These are phyloP conservation scores for Sebastes schlegelii DNA, from an alignment of 2,113 vertebrate genomes.

Conservation along the genomic window DNA sequence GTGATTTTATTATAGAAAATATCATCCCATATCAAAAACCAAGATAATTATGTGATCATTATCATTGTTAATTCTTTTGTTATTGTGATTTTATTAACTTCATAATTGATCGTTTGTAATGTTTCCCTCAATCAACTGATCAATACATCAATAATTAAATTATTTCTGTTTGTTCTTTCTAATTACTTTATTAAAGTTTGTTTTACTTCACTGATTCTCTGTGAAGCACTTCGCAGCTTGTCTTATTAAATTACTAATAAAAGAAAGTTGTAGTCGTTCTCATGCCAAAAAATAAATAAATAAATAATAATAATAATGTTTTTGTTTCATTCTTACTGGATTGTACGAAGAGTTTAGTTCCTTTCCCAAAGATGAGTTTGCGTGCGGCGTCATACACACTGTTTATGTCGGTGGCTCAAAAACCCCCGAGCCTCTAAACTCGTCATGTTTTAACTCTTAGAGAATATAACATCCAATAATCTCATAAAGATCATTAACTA, in stretches of 20 bases:
- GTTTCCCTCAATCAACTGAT: not conserved
- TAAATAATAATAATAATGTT: no score
- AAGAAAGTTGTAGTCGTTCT: not conserved
- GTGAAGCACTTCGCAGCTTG: not conserved
- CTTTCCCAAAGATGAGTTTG: slow-evolving; percentile 35
- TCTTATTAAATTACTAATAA: not conserved
- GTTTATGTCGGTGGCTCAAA: not conserved
- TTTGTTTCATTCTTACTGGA: slow-evolving; percentile 12
- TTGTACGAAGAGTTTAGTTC: slow-evolving; percentile 21
- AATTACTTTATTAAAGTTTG: not conserved
- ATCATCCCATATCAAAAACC: no score
- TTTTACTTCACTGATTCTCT: not conserved
- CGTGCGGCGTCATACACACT: slow-evolving; percentile 18
- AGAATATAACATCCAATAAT: not conserved
- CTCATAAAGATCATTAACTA: not conserved
- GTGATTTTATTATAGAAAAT: no score
- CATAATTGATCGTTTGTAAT: no score
- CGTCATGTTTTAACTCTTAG: not conserved
- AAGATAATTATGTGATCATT: no score
- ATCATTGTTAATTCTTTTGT: no score
- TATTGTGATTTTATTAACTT: no score
- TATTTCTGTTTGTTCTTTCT: not conserved
- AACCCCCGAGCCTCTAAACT: not conserved
- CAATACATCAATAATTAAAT: not conserved
- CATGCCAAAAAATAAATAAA: not conserved